Conservation (phyloP, 2,113 vertebrate species). For the Lates calcarifer region DNA sequence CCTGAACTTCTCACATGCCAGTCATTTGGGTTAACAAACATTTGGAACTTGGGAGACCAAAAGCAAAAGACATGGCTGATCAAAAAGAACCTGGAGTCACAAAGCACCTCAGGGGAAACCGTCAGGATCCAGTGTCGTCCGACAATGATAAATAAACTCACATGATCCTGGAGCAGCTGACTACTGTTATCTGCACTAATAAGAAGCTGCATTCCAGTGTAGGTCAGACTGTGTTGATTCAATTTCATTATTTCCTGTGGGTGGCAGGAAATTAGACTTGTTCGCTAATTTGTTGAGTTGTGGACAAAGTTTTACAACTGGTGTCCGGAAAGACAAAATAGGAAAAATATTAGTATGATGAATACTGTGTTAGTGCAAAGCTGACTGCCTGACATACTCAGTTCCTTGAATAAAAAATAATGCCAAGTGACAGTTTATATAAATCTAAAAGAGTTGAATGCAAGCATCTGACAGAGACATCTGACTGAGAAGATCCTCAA, state of each 20-base stretch:
- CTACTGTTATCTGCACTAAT: constrained; percentile 16
- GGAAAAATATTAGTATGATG: no score
- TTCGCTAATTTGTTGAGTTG: background rate
- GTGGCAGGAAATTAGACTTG: constrained; percentile 17
- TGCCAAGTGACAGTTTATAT: no score
- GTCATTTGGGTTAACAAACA: background rate
- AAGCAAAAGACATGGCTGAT: background rate
- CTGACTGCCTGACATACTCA: background rate
- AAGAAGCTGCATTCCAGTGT: constrained; percentile 36
- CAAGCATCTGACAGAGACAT: no score
- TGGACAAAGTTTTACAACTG: background rate
- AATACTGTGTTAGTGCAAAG: background rate
- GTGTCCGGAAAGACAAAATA: background rate
- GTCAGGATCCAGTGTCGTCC: background rate
- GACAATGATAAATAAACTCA: constrained; percentile 45
- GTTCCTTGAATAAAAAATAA: background rate
- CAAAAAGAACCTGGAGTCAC: no score
- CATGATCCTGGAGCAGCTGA: constrained; percentile 63
- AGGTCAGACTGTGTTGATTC: constrained; percentile 23
- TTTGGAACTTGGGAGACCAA: background rate
- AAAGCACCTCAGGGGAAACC: background rate
- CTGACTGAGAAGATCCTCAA: no score
- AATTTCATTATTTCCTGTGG: constrained; percentile 28
- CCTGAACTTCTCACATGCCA: no score
- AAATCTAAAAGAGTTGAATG: background rate